phyloP scores from a whole-genome alignment of 2,113 vertebrate genomes.

The Elephas maximus region DNA sequence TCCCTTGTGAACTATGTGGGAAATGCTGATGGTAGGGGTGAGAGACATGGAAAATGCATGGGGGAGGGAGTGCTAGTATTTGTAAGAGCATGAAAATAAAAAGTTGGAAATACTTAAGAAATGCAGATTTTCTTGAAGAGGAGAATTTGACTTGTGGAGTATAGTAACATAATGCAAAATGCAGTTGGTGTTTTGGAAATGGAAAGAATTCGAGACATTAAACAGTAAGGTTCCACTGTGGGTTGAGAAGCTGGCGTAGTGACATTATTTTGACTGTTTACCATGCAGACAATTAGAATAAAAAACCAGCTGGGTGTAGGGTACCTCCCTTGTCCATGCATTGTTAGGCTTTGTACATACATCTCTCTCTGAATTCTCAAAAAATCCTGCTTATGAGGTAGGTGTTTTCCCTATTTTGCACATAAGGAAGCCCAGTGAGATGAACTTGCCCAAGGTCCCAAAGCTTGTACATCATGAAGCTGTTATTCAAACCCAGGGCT shows the following conservation, averaged over 20 bases:
- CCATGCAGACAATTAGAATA: slow-evolving; percentile 1
- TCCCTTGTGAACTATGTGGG: neutral
- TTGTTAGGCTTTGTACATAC: neutral
- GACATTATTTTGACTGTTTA: slow-evolving; percentile 7
- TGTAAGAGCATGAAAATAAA: neutral
- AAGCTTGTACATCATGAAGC: neutral
- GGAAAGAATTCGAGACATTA: slow-evolving; percentile 23
- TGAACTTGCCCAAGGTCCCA: neutral
- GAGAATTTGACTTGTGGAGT: slow-evolving; percentile 1
- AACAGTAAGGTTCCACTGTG: neutral
- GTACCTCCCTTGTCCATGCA: neutral
- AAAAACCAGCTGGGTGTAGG: neutral
- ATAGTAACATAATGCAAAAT: neutral
- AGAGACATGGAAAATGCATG: neutral
- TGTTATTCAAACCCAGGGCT: slow-evolving; percentile 2
- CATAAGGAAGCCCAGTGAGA: slow-evolving; percentile 7
- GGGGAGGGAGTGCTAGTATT: neutral
- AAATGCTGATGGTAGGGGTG: neutral
- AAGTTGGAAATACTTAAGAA: neutral
- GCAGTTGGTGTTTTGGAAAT: neutral
- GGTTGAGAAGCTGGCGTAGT: neutral
- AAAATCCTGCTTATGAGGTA: neutral
- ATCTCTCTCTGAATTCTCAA: neutral
- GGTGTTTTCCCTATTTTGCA: neutral
- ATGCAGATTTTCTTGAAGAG: slow-evolving; percentile 31